phyloP scores from a whole-genome alignment of 2,113 vertebrate species.

The Sinosuthora webbiana region DNA sequence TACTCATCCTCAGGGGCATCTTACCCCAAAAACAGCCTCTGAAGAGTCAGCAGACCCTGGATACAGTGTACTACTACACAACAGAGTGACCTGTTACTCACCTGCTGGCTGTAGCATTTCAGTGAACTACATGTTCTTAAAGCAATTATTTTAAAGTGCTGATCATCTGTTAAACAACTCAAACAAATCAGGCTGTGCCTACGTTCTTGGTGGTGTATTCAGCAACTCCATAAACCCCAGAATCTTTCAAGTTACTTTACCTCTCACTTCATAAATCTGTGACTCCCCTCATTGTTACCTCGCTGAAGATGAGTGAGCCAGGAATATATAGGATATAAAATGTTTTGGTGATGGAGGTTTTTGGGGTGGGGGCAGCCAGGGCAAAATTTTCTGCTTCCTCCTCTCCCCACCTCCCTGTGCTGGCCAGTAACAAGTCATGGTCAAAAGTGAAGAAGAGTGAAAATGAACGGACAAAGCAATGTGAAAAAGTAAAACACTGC shows the following conservation, averaged over 20 bases:
- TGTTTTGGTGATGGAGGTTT: background rate
- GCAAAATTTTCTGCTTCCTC: background rate
- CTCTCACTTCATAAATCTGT: background rate
- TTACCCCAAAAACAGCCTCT: background rate
- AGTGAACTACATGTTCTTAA: background rate
- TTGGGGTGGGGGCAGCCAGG: background rate
- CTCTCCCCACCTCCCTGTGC: background rate
- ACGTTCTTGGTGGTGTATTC: background rate
- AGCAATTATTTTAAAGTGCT: background rate
- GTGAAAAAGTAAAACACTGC: background rate
- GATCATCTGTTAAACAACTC: background rate
- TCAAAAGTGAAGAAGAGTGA: background rate
- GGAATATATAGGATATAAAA: background rate
- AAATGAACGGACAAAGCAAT: background rate
- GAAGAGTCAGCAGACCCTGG: background rate
- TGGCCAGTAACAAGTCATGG: rapidly evolving
- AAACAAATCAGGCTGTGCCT: background rate
- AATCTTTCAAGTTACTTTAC: background rate
- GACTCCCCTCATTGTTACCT: background rate
- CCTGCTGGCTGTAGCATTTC: background rate
- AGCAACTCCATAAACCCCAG: background rate
- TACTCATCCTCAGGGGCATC: background rate
- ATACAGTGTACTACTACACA: too few species aligned
- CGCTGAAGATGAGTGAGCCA: background rate
- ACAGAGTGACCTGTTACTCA: background rate